phyloP scores from a whole-genome alignment of 2,888 invertebrate species.

The Pachliopta kotzebuea region DNA sequence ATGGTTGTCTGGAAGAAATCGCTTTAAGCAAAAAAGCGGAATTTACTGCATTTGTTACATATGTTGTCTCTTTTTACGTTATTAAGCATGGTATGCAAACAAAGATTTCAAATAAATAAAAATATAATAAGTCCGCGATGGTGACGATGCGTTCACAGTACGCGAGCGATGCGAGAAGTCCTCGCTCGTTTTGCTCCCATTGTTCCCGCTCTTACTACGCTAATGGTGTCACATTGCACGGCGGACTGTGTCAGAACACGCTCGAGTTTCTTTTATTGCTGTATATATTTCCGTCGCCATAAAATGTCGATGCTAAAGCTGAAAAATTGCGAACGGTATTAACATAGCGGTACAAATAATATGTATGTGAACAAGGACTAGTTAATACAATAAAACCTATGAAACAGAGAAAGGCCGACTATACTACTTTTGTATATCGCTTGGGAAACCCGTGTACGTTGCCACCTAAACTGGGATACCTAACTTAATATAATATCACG shows the following conservation, averaged over 20 bases:
- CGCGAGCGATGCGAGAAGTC: constrained; percentile 58
- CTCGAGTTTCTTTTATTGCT: constrained; percentile 48
- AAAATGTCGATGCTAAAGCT: constrained; percentile 37
- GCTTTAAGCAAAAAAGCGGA: too few relatives aligned
- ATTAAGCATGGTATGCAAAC: too few relatives aligned
- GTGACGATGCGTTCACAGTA: constrained; percentile 39
- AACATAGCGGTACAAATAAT: constrained; percentile 4
- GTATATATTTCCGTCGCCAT: constrained; percentile 52
- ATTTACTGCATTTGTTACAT: too few relatives aligned
- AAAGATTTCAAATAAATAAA: too few relatives aligned
- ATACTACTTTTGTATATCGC: constrained; percentile 45
- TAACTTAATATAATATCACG: too few relatives aligned
- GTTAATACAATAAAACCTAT: constrained; percentile 26
- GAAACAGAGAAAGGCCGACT: constrained; percentile 17
- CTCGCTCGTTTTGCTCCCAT: constrained; percentile 61
- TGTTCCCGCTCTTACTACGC: constrained; percentile 55
- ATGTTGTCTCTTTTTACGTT: too few relatives aligned
- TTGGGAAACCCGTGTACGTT: constrained; percentile 50
- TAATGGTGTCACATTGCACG: constrained; percentile 77
- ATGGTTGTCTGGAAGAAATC: too few relatives aligned
- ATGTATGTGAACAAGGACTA: constrained; percentile 27
- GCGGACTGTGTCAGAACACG: constrained; percentile 59
- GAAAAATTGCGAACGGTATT: constrained; percentile 11
- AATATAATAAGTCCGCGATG: constrained; percentile 25
- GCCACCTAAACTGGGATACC: too few relatives aligned